A percentile compares a stretch with the other conserved stretches of the same genome.
phyloP scores from a whole-genome alignment of 1,140 invertebrate genomes.

The Propsilocerus akamusi region DNA sequence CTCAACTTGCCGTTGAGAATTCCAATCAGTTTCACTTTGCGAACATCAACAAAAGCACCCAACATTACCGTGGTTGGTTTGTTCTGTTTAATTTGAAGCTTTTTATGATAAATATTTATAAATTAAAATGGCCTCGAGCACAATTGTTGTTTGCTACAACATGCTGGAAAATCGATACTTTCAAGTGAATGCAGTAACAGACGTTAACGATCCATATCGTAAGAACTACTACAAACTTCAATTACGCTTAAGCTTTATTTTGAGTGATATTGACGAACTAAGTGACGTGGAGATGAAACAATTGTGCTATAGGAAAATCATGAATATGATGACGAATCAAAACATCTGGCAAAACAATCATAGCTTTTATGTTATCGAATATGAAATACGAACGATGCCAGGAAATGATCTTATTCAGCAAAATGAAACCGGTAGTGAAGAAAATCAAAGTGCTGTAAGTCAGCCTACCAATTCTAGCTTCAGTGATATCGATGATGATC shows the following conservation, averaged over 20 bases:
- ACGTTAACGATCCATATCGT: neutral
- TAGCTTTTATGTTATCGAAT: conserved; percentile 2
- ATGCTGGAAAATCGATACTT: neutral
- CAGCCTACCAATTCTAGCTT: no score
- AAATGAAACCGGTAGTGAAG: neutral
- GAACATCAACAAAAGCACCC: neutral
- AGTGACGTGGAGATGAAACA: neutral
- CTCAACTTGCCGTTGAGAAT: no score
- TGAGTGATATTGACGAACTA: neutral
- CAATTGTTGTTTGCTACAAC: neutral
- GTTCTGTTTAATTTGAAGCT: no score
- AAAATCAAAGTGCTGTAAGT: neutral
- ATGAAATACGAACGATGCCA: neutral
- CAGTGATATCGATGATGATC: no score
- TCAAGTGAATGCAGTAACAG: neutral
- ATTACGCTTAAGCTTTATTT: neutral
- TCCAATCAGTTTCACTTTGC: neutral
- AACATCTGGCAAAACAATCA: neutral
- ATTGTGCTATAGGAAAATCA: conserved; percentile 1
- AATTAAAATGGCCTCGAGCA: neutral
- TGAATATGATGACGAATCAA: neutral
- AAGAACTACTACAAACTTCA: neutral
- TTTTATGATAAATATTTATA: neutral
- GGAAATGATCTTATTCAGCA: neutral
- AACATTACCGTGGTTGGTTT: no score